Conservation (phyloP, 2,797 vertebrate species). For the Pseudomugil tenellus region DNA sequence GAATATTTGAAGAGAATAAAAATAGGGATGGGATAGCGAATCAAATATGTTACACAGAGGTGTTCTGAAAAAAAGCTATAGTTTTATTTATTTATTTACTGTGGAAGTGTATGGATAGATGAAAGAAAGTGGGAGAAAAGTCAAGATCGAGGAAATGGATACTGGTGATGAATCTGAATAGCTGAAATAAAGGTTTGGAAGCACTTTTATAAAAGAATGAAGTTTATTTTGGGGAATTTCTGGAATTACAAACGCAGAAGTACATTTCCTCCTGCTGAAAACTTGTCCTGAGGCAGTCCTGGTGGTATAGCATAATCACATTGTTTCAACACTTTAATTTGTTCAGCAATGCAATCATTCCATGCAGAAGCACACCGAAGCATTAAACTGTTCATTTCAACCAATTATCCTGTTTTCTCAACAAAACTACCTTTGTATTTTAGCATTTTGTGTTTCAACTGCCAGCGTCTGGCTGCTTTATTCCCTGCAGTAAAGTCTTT, state of each 20-base stretch:
- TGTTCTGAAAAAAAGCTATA: background rate
- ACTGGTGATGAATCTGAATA: background rate
- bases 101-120: background rate
- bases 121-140: background rate
- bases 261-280: conserved; percentile 20
- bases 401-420: conserved; percentile 31
- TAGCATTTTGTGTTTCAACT: conserved; percentile 29
- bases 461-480: conserved; percentile 60
- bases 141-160: background rate
- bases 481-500: conserved; percentile 56
- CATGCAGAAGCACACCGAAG: conserved; percentile 38
- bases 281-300: conserved; percentile 22
- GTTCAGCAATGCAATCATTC: conserved; percentile 44
- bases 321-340: conserved; percentile 39
- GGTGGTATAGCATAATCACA: conserved; percentile 19
- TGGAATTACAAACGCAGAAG: conserved; percentile 10
- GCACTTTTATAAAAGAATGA: background rate
- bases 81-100: background rate
- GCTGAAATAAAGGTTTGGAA: background rate
- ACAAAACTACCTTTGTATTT: conserved; percentile 73
- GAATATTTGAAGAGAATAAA: background rate
- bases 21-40: background rate
- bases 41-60: background rate
- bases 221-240: background rate
- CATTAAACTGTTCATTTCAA: conserved; percentile 55